Base-by-base conservation (phyloP, 2,888 invertebrate genomes). In the Hirtodrosophila duncani region DNA sequence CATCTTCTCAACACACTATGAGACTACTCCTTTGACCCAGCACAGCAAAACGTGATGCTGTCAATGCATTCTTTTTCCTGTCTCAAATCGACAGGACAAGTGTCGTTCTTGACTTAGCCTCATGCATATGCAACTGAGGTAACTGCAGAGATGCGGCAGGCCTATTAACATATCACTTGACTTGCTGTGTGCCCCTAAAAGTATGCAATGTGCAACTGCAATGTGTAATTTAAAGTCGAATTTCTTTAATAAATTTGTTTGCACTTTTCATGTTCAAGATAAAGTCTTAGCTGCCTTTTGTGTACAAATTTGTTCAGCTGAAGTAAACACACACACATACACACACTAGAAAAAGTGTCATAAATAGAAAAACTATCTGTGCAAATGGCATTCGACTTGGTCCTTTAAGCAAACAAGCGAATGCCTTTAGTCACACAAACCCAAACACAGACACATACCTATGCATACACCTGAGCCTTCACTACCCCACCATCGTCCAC, bases 361-460 rank as follows among this genome's bases (percentile, higher is more conserved):
- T 10, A 17, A 6, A 20, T 4, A 7, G 31, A 13, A 13, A 17
- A 6, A 26, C n/a, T 20, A 26, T 33, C 46, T 34, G 56, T 67
- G 67, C 57, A 59, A 72, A 70, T 78, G 65, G 56, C 63, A 60
- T 51, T 53, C 62, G 57, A 43, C 34, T 53, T 56, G 53, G 51
- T 64, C 52, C 59, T 55, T 38, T 26, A 38, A 36, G 67, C 67
- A 72, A 72, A 72, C 67, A 72, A 62, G 38, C 50, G 45, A 42
- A 44, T 39, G 46, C 56, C 3, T 13, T 18, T 2, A 10, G 10
- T 3, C 8, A 33, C 11, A 24, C 8, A 17, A 6, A 20, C 20
- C 34, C n/a, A 24, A n/a, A 18, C 10, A 16, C 11, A 20, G 37
- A 30, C 44, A 45, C 24, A 48, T 37, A 45, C 37, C 29, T 30